These are phyloP conservation scores for Procambarus virginalis DNA, from an alignment of 1,140 invertebrate species.

Conservation along the genomic window DNA sequence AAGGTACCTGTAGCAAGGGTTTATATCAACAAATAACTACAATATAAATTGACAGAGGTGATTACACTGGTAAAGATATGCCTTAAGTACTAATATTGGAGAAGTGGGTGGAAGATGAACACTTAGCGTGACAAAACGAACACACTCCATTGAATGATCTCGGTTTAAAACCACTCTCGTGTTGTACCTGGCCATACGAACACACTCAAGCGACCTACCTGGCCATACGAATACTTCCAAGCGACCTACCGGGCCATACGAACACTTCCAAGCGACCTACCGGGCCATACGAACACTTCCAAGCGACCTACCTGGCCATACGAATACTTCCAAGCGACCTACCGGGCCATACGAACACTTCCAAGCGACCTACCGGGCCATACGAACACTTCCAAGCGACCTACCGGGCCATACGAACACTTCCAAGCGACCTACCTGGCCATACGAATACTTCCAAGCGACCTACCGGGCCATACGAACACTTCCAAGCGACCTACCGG, in stretches of 20 bases:
- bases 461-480: not conserved
- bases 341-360: not conserved
- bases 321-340: not conserved
- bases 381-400: not conserved
- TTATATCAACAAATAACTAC: too few species aligned
- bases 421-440: not conserved
- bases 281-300: not conserved
- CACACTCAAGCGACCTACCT: not conserved
- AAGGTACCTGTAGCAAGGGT: too few species aligned
- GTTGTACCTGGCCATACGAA: not conserved
- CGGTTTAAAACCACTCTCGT: not conserved
- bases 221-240: not conserved
- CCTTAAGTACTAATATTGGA: too few species aligned
- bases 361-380: not conserved
- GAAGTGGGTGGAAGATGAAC: too few species aligned
- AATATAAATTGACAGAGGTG: too few species aligned
- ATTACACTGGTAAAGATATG: too few species aligned
- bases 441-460: not conserved
- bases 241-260: not conserved
- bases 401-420: not conserved
- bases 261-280: not conserved
- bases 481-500: not conserved
- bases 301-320: not conserved
- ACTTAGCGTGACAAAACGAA: not conserved
- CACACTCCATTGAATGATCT: not conserved